phyloP scores from a whole-genome alignment of 2,888 invertebrate genomes.

The Noctua fimbriata region DNA sequence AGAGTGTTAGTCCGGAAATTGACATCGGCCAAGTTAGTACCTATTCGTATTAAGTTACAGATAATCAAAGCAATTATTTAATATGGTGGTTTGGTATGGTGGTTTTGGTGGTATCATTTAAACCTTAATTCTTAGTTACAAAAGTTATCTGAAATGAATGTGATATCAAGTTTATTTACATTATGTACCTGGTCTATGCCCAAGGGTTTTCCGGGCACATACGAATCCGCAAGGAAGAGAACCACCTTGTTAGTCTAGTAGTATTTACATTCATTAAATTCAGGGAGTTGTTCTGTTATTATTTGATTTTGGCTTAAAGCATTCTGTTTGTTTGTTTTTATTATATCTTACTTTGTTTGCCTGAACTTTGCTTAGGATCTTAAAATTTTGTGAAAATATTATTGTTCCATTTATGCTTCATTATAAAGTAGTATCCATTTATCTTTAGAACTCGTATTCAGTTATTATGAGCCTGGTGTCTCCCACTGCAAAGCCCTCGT shows the following conservation, averaged over 20 bases:
- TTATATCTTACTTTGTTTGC: not conserved
- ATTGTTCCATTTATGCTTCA: not conserved
- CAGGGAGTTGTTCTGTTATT: not conserved
- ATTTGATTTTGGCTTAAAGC: conserved; percentile 16
- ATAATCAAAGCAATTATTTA: not conserved
- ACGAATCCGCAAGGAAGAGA: conserved; percentile 16
- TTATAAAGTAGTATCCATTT: too few relatives aligned
- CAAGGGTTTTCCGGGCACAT: conserved; percentile 12
- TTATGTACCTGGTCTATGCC: conserved; percentile 16
- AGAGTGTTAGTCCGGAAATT: conserved; percentile 92
- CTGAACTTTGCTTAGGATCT: not conserved
- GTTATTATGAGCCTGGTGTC: not conserved
- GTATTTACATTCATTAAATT: conserved; percentile 31
- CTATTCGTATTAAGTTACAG: not conserved
- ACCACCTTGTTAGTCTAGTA: conserved; percentile 1
- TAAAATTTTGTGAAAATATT: not conserved
- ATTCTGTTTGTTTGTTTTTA: not conserved
- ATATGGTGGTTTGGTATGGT: not conserved
- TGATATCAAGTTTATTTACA: conserved; percentile 25
- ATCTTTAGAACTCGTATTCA: not conserved
- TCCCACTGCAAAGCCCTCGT: not conserved
- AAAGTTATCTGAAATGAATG: conserved; percentile 6
- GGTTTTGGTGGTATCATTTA: not conserved
- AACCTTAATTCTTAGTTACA: not conserved
- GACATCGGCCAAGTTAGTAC: conserved; percentile 80